Evolutionary conservation across 2,888 invertebrate species (phyloP), one percentile per base, ranked within the genome.

Genomic region (Mantis religiosa): DNA sequence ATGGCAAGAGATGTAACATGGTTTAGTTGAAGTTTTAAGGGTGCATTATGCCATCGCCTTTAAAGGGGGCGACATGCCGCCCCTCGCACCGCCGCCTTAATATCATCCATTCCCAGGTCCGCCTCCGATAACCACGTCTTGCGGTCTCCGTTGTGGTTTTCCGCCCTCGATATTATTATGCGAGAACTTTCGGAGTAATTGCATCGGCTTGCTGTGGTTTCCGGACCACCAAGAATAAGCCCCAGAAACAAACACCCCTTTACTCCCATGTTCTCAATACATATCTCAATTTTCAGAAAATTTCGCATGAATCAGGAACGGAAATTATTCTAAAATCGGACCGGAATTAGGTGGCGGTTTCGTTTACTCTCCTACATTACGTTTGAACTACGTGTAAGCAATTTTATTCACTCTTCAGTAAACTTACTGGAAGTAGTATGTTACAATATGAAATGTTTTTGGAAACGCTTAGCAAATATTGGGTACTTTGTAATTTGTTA

Each of bases 101-200:
- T 25, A 71, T 71, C 54, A 71, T 71, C 54, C 54, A 71, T 71
- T 71, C 54, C 54, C 54, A 71, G 54, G 54, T 71, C 54, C 54
- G 54, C 54, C 54, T 71, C 84, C 84, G 41, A 25, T 84, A 84
- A 85, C 85, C 41, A 47, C 27, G 34, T 85, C 85, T 86, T 81
- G 86, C 81, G 86, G 86, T 81, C 81, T 81, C 81, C 86, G 47
- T 86, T 81, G 86, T 47, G 86, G 86, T 81, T 86, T 81, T 86
- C 86, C 86, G 86, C 71, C 81, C 85, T 81, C 54, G 86, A 86
- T 86, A 81, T 47, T 71, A 71, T 71, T 86, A 81, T 25, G 28
- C 28, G 54, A 30, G 81, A 86, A 81, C 86, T 71, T 28, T 28
- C 28, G 27, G 15, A 85, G 54, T 86, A 86, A 86, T 86, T 86